Conservation (phyloP, 2,113 vertebrate genomes). For the Murina feae region DNA sequence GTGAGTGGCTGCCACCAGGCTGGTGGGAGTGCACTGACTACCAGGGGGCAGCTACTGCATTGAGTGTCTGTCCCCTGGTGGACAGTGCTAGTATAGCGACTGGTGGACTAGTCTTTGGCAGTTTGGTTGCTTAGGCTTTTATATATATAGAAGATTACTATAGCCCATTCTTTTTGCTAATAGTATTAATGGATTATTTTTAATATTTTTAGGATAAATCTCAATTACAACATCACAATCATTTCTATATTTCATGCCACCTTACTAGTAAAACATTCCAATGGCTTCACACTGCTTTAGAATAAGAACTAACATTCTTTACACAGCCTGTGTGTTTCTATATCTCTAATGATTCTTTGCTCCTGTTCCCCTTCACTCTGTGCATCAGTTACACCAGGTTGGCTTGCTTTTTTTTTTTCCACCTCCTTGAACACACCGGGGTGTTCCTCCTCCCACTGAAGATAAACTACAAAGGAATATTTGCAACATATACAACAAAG, state of each 20-base stretch:
- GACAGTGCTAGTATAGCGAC: too few relatives aligned
- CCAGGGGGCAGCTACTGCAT: too few relatives aligned
- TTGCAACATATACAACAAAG: not conserved
- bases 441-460: not conserved
- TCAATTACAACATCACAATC: not conserved
- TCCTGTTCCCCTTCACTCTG: not conserved
- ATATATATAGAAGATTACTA: not conserved
- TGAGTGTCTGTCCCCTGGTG: too few relatives aligned
- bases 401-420: not conserved
- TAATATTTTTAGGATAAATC: not conserved
- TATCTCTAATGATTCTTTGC: not conserved
- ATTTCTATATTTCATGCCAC: not conserved
- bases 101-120: too few relatives aligned
- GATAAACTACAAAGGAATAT: not conserved
- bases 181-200: not conserved
- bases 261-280: not conserved
- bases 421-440: not conserved
- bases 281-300: not conserved
- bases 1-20: too few relatives aligned
- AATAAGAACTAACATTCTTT: not conserved
- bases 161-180: not conserved
- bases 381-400: not conserved
- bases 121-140: too few relatives aligned
- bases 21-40: too few relatives aligned
- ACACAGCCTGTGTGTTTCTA: rapidly evolving